Conservation (phyloP, 2,888 invertebrate genomes). For the Pharmacophagus antenor region DNA sequence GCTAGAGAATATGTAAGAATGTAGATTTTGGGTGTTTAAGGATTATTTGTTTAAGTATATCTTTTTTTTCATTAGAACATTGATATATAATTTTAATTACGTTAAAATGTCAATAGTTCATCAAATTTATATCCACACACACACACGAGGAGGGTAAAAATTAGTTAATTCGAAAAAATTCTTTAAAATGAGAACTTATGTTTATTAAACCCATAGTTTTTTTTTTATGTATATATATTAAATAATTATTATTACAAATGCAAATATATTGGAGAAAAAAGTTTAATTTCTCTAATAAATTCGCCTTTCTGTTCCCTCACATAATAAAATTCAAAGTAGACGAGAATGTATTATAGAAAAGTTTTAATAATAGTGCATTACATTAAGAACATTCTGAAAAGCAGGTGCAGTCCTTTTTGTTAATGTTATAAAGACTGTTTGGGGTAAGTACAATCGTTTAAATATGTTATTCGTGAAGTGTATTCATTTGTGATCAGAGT, state of each 20-base stretch:
- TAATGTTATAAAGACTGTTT: not conserved
- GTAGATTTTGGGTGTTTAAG: too few relatives aligned
- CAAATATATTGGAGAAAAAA: constrained; percentile 14
- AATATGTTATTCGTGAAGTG: not conserved
- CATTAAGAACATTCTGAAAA: not conserved
- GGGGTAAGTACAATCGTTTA: not conserved
- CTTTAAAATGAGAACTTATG: too few relatives aligned
- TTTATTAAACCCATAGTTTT: too few relatives aligned
- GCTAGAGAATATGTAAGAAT: too few relatives aligned
- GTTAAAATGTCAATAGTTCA: not conserved
- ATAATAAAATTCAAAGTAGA: not conserved
- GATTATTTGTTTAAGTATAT: too few relatives aligned
- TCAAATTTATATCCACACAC: not conserved
- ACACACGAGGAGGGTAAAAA: too few relatives aligned
- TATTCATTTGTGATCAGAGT: too few relatives aligned
- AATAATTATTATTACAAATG: not conserved
- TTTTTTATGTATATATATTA: too few relatives aligned
- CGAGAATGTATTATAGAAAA: constrained; percentile 2
- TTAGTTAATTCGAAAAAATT: too few relatives aligned
- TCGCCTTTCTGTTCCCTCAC: constrained; percentile 40
- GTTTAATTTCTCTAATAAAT: constrained; percentile 38
- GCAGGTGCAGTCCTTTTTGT: not conserved
- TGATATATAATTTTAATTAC: too few relatives aligned
- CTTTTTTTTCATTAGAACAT: too few relatives aligned
- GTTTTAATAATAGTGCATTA: not conserved